These are phyloP conservation scores for Salticus scenicus DNA, from an alignment of 2,888 invertebrate species.

Conservation along the genomic window DNA sequence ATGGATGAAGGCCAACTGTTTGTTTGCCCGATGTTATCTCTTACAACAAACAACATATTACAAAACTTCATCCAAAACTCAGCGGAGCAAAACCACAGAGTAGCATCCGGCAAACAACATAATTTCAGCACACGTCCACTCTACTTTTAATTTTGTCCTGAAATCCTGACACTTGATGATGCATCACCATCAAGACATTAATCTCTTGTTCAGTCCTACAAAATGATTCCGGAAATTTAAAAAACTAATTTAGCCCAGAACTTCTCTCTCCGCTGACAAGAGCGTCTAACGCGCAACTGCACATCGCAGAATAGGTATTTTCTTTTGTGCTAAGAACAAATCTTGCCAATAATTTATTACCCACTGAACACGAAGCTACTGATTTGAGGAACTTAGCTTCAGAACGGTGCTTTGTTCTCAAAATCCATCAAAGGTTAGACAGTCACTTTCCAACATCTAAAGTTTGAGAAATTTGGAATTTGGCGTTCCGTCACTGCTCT, in stretches of 20 bases:
- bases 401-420: constrained; percentile 39
- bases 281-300: constrained; percentile 38
- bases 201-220: constrained; percentile 55
- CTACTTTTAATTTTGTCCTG: constrained; percentile 55
- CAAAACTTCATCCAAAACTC: constrained; percentile 26
- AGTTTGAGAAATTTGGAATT: constrained; percentile 50
- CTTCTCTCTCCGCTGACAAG: constrained; percentile 51
- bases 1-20: background rate
- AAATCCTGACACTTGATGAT: constrained; percentile 55
- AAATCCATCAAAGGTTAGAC: constrained; percentile 60
- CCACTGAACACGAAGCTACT: constrained; percentile 33
- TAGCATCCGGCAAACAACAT: constrained; percentile 51
- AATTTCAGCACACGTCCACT: constrained; percentile 44
- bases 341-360: constrained; percentile 66
- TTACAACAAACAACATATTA: constrained; percentile 17
- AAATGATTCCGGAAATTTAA: constrained; percentile 67
- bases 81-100: constrained; percentile 57
- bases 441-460: constrained; percentile 33
- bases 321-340: background rate
- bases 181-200: constrained; percentile 64
- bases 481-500: background rate
- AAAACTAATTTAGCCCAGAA: constrained; percentile 60
- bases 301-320: constrained; percentile 10
- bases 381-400: constrained; percentile 48
- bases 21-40: constrained; percentile 6